A percentile compares a stretch with the other conserved stretches of the same genome.
phyloP scores from a whole-genome alignment of 2,888 invertebrate genomes.

The Mellilla xanthometata region DNA sequence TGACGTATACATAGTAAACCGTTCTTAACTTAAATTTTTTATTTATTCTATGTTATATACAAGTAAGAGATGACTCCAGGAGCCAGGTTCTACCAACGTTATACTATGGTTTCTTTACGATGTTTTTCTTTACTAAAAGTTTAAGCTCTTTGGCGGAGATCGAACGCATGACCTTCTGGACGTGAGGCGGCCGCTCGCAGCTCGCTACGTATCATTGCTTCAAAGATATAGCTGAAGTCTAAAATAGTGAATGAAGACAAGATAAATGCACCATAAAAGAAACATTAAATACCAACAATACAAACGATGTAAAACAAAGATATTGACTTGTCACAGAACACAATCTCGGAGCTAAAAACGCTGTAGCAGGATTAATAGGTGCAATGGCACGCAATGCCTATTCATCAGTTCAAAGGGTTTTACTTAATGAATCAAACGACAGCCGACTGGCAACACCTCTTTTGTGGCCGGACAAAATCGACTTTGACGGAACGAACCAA shows the following conservation, averaged over 20 bases:
- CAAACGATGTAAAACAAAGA: conserved; percentile 46
- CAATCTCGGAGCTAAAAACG: conserved; percentile 43
- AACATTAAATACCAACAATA: conserved; percentile 37
- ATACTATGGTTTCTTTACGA: too few species aligned
- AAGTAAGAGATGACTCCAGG: too few species aligned
- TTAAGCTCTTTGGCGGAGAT: too few species aligned
- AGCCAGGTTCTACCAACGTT: too few species aligned
- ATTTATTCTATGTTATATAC: too few species aligned
- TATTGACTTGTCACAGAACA: conserved; percentile 37
- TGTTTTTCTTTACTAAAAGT: too few species aligned
- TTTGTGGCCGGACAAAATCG: conserved; percentile 72
- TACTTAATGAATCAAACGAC: conserved; percentile 77
- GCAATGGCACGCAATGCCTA: conserved; percentile 45
- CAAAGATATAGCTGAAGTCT: too few species aligned
- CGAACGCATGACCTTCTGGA: too few species aligned
- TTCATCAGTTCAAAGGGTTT: conserved; percentile 75
- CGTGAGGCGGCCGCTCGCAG: too few species aligned
- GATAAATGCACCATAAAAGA: conserved; percentile 41
- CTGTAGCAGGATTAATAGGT: conserved; percentile 52
- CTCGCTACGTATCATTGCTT: too few species aligned
- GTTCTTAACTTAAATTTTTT: too few species aligned
- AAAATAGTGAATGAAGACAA: conserved; percentile 39
- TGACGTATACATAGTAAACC: too few species aligned
- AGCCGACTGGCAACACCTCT: conserved; percentile 75
- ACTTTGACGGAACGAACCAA: conserved; percentile 73